Base-by-base conservation (phyloP, 2,113 vertebrate species). In the Zosterops pallidus region DNA sequence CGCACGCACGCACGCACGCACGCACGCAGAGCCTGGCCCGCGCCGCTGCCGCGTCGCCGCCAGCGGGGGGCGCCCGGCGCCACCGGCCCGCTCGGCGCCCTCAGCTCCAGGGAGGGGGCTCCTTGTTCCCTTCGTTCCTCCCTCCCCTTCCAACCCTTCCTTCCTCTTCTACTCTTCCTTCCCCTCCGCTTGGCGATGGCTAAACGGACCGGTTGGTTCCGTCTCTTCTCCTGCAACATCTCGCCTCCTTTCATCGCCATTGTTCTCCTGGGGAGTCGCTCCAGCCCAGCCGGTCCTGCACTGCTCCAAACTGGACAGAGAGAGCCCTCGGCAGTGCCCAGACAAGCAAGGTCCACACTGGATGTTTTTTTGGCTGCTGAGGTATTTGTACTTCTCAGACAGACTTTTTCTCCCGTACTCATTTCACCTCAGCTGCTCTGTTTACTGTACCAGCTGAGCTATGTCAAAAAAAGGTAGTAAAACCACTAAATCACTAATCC, bases 101-200 rank as follows among this genome's bases (percentile, higher is more conserved):
- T 19, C 24, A 14, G 60, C 19, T 14, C 4, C 42, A 44, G 16
- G 5, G 19, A 6, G 11, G 2, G 11, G 3, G 19, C 1, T 26
- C 20, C 4, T 1, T 18, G 6, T 20, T 11, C 24, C n/a, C 41
- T 22, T 2, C 50, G 0, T 4, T 2, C 33, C 26, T 65, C 26
- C 52, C 14, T 24, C 25, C 25, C 23, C 24, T 42, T 19, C 44
- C 44, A 4, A 4, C 25, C 23, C 24, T 46, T 44, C 42, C 42
- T 44, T 44, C 42, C 42, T 16, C 42, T 47, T 47, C 46, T 22
- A 0, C 1, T 21, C 29, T 33, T 15, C 46, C 59, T 42, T n/a
- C 19, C 50, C 57, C 49, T 29, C 33, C 14, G 0, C 26, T 22
- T 7, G 10, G 0, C 20, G 0, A 2, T 4, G 22, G 3, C 62